phyloP scores from a whole-genome alignment of 2,113 vertebrate genomes.

The Phyllostomus discolor region DNA sequence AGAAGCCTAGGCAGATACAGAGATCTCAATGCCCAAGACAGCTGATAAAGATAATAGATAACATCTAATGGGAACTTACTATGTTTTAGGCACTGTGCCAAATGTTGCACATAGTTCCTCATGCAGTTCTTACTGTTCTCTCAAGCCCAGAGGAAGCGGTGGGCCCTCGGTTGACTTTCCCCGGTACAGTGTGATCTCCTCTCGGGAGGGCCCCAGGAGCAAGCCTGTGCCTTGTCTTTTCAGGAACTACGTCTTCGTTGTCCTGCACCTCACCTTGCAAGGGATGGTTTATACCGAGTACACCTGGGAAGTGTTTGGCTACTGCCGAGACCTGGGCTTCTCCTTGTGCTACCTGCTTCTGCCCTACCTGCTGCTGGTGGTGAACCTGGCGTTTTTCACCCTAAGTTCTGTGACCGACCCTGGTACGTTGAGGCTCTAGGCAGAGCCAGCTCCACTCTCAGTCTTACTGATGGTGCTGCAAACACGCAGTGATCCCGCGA shows the following conservation, averaged over 20 bases:
- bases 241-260: conserved; percentile 88
- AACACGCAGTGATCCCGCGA: not conserved
- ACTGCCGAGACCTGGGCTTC: conserved; percentile 90
- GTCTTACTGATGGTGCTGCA: not conserved
- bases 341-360: conserved; percentile 80
- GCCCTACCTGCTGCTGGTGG: conserved; percentile 87
- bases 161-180: not conserved
- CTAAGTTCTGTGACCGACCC: conserved; percentile 88
- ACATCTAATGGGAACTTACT: not conserved
- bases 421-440: conserved; percentile 78
- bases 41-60: not conserved
- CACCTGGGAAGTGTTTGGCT: conserved; percentile 89
- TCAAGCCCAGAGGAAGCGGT: not conserved
- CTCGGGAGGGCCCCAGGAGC: not conserved
- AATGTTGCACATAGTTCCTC: not conserved
- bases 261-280: conserved; percentile 88
- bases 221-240: conserved; percentile 39
- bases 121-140: not conserved
- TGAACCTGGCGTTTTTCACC: conserved; percentile 86
- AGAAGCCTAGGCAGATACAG: not conserved
- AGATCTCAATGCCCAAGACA: not conserved
- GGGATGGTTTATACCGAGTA: conserved; percentile 89
- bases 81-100: not conserved
- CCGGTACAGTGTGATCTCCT: not conserved
- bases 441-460: accelerated